These are phyloP conservation scores for Pentalonia nigronervosa DNA, from an alignment of 1,140 invertebrate species.

Conservation along the genomic window DNA sequence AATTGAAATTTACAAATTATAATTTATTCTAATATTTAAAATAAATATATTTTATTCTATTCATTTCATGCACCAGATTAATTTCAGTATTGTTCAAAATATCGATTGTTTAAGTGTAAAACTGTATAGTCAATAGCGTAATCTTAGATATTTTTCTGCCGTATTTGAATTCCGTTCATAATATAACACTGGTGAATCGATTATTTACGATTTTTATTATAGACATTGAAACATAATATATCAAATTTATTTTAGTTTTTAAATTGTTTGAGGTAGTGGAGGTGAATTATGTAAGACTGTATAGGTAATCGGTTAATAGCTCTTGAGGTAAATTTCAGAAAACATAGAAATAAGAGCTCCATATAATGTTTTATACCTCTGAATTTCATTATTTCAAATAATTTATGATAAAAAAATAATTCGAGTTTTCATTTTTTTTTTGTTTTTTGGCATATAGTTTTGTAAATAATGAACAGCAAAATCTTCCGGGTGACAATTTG, in stretches of 20 bases:
- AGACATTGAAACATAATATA: neutral
- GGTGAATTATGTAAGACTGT: too few species aligned
- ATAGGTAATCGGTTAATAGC: too few species aligned
- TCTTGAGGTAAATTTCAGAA: too few species aligned
- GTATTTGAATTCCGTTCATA: neutral
- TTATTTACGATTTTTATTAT: neutral
- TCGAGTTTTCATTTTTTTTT: neutral
- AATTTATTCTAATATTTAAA: neutral
- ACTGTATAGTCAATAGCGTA: neutral
- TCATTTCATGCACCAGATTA: neutral
- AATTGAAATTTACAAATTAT: neutral
- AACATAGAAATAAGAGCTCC: too few species aligned
- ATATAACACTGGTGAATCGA: neutral
- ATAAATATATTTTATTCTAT: neutral
- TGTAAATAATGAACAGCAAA: too few species aligned
- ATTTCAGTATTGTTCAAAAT: neutral
- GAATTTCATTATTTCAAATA: neutral
- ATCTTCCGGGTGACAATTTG: too few species aligned
- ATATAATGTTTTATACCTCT: neutral
- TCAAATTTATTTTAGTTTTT: neutral
- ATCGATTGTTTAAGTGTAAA: neutral
- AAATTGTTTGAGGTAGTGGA: too few species aligned
- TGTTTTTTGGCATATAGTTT: too few species aligned
- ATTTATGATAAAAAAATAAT: neutral
- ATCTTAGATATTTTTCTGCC: neutral